A percentile compares a stretch with the other conserved stretches of the same genome.
phyloP scores from a whole-genome alignment of 1,140 invertebrate genomes.

The Melipona quadrifasciata region DNA sequence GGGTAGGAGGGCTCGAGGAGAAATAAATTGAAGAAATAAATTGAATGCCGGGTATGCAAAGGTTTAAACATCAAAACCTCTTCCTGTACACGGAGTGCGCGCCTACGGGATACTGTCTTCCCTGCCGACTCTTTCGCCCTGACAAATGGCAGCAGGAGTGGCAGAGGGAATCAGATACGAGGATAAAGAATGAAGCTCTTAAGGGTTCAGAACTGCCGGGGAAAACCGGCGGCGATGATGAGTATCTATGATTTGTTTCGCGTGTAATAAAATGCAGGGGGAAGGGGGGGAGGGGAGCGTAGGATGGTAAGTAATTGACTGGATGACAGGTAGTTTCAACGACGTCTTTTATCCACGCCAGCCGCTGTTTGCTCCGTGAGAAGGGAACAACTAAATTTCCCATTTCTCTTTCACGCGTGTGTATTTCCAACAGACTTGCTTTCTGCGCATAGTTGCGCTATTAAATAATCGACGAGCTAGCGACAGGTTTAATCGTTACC shows the following conservation, averaged over 20 bases:
- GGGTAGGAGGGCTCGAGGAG: not conserved
- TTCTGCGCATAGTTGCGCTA: not conserved
- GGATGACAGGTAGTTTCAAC: not conserved
- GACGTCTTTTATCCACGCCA: not conserved
- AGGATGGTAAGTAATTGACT: not conserved
- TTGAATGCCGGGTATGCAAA: slow-evolving; percentile 7
- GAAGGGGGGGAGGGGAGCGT: no score
- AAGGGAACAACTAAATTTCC: not conserved
- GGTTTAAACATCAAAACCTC: slow-evolving; percentile 17
- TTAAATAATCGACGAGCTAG: not conserved
- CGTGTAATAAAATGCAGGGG: not conserved
- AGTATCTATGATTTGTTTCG: slow-evolving; percentile 33
- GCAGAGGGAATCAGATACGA: slow-evolving; percentile 10
- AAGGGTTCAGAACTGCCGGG: slow-evolving; percentile 1
- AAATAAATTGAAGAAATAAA: slow-evolving; percentile 28
- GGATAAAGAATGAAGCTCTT: slow-evolving; percentile 43
- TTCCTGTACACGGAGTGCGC: not conserved
- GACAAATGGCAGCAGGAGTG: slow-evolving; percentile 2
- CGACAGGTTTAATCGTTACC: not conserved
- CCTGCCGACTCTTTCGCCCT: slow-evolving; percentile 10
- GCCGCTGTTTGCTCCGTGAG: not conserved
- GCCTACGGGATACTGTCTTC: not conserved
- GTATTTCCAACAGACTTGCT: not conserved
- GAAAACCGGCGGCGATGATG: not conserved
- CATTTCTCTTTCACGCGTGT: not conserved